Conservation (phyloP, 2,888 invertebrate genomes). For the Osmoderma eremita region DNA sequence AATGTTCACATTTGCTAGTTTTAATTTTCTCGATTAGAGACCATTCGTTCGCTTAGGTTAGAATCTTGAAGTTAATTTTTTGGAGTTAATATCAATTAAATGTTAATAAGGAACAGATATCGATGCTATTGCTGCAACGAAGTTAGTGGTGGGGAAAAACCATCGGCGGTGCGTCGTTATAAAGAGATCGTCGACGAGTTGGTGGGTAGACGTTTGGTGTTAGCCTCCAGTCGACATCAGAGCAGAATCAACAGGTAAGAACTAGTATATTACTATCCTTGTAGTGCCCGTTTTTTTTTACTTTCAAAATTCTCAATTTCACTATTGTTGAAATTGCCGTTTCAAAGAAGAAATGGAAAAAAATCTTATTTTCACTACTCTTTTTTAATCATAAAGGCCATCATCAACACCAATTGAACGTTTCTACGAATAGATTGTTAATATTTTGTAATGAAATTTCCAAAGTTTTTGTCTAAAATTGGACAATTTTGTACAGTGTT, state of each 20-base stretch:
- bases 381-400: no score
- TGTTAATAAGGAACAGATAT: slow-evolving; percentile 34
- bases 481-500: no score
- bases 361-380: not conserved
- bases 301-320: not conserved
- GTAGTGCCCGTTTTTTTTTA: not conserved
- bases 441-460: no score
- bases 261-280: no score
- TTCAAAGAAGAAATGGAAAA: not conserved
- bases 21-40: no score
- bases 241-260: slow-evolving; percentile 50
- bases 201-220: slow-evolving; percentile 46
- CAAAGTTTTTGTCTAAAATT: no score
- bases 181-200: slow-evolving; percentile 25
- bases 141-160: slow-evolving; percentile 35
- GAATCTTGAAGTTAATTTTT: no score
- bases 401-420: no score
- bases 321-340: not conserved
- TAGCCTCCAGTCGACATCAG: slow-evolving; percentile 44
- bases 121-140: slow-evolving; percentile 2
- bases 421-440: no score
- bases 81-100: slow-evolving; percentile 38
- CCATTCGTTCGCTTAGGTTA: no score
- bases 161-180: slow-evolving; percentile 40
- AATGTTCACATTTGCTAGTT: no score